phyloP scores from a whole-genome alignment of 2,113 vertebrate species.

The Rhineura floridana region DNA sequence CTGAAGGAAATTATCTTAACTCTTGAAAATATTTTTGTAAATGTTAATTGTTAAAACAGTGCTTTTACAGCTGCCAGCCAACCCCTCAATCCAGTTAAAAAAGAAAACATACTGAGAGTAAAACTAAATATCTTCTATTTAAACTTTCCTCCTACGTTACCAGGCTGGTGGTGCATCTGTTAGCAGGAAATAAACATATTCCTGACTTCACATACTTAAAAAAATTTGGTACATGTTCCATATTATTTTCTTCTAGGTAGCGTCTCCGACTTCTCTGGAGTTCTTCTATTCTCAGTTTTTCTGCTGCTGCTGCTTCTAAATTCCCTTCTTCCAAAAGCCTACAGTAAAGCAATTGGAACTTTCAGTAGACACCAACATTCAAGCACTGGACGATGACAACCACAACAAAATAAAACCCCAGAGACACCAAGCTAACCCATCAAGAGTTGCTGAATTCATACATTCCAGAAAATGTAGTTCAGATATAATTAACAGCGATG shows the following conservation, averaged over 20 bases:
- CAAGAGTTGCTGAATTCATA: background rate
- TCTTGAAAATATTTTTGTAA: background rate
- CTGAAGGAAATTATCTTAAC: background rate
- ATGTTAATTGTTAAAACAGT: background rate
- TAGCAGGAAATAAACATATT: background rate
- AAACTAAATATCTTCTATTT: background rate
- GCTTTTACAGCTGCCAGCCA: background rate
- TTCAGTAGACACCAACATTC: conserved; percentile 26
- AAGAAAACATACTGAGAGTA: background rate
- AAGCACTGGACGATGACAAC: background rate
- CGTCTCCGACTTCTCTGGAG: conserved; percentile 89
- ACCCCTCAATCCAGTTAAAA: background rate
- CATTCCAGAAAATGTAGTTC: background rate
- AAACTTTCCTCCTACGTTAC: background rate
- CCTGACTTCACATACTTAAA: conserved; percentile 87
- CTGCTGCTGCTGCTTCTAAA: conserved; percentile 88
- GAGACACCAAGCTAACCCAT: background rate
- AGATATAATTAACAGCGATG: background rate
- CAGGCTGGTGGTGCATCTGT: background rate
- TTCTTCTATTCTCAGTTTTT: conserved; percentile 96
- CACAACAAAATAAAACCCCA: background rate
- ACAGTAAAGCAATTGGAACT: conserved; percentile 50
- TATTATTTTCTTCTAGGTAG: conserved; percentile 91
- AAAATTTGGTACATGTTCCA: conserved; percentile 91
- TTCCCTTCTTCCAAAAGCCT: conserved; percentile 94